A percentile compares a stretch with the other conserved stretches of the same genome.
Evolutionary conservation across 37 sponge, comb jelly and placozoan genomes (phyloP).

Genomic region (Chondrilla cf. caribensis): DNA sequence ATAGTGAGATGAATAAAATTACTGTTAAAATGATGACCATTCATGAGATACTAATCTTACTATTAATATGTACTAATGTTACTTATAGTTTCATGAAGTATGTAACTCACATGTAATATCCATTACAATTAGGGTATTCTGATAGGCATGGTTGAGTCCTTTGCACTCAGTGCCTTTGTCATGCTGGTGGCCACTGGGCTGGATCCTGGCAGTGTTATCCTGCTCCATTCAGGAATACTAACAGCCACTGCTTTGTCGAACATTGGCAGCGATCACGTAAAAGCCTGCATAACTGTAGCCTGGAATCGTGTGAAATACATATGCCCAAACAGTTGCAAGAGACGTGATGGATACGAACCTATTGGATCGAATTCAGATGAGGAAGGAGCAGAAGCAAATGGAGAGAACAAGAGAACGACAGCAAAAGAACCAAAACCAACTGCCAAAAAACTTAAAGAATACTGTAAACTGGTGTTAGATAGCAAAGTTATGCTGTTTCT

Average conservation of each 20-base stretch:
- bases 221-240: conserved; percentile 49
- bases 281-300: too few relatives aligned
- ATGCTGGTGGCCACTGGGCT: conserved; percentile 31
- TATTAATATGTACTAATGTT: too few relatives aligned
- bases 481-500: conserved; percentile 5
- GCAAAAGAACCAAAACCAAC: neutral
- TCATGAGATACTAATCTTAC: too few relatives aligned
- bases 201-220: conserved; percentile 33
- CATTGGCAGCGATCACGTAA: neutral
- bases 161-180: conserved; percentile 41
- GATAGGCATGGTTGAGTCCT: neutral
- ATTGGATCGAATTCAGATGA: neutral
- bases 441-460: neutral
- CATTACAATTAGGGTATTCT: neutral
- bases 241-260: conserved; percentile 16
- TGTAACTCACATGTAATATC: too few relatives aligned
- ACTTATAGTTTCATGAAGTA: too few relatives aligned
- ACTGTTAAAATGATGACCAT: too few relatives aligned
- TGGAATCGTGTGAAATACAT: too few relatives aligned
- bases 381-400: neutral
- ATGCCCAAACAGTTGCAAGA: neutral
- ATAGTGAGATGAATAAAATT: too few relatives aligned
- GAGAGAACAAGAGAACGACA: neutral
- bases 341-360: neutral
- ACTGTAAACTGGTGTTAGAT: neutral